Evolutionary conservation across 2,113 vertebrate genomes (phyloP).

Genomic region (Petrocephalus zakoni): DNA sequence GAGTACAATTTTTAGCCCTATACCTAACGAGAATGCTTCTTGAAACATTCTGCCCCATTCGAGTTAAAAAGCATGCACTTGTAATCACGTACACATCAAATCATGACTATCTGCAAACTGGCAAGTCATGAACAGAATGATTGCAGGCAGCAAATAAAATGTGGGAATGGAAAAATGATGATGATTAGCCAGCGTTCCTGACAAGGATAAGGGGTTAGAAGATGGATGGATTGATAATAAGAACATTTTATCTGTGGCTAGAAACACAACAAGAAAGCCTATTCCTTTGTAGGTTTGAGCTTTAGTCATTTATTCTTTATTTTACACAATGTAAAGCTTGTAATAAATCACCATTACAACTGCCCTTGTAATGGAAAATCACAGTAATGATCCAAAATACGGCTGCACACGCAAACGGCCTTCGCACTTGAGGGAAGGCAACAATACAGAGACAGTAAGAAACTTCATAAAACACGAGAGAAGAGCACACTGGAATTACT

Average conservation of each 20-base stretch:
- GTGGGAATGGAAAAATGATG: neutral
- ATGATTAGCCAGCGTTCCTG: neutral
- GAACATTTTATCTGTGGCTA: neutral
- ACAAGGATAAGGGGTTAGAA: neutral
- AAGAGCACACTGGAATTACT: neutral
- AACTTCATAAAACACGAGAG: neutral
- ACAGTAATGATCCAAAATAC: too few species aligned
- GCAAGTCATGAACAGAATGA: neutral
- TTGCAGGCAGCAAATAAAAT: neutral
- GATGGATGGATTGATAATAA: neutral
- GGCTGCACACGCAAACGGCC: neutral
- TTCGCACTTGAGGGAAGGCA: neutral
- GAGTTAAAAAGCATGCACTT: neutral
- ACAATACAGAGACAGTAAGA: neutral
- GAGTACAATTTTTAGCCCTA: neutral
- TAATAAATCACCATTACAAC: neutral
- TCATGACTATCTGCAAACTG: neutral
- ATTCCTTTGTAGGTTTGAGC: neutral
- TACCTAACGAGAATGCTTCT: neutral
- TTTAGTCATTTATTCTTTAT: neutral
- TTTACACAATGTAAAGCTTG: neutral
- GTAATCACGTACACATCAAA: neutral
- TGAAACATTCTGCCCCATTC: neutral
- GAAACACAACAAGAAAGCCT: neutral
- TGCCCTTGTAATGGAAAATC: neutral